phyloP scores from a whole-genome alignment of 2,797 vertebrate species.

The Ceryle rudis region DNA sequence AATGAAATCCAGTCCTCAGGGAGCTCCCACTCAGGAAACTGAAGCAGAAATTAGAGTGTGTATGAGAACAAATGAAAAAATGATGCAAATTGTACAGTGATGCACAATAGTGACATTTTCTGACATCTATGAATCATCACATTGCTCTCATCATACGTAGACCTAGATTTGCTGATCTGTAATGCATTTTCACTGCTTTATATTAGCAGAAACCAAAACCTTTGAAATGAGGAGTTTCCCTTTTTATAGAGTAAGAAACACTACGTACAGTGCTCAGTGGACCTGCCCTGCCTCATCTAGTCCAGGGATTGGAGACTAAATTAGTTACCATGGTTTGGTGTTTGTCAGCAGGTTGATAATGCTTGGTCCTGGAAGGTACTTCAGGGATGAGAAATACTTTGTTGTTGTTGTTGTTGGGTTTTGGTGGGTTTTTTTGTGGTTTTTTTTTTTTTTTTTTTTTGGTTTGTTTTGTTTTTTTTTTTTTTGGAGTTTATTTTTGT shows the following conservation, averaged over 20 bases:
- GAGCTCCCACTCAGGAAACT: slow-evolving; percentile 12
- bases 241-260: background rate
- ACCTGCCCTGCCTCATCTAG: background rate
- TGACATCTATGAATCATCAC: background rate
- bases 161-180: background rate
- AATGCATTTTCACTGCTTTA: background rate
- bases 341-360: background rate
- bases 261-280: background rate
- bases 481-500: too few relatives aligned
- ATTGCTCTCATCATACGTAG: background rate
- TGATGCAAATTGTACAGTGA: background rate
- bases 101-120: background rate
- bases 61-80: slow-evolving; percentile 18
- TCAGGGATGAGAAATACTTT: background rate
- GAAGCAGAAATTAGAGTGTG: background rate
- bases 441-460: too few relatives aligned
- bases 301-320: background rate
- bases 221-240: background rate
- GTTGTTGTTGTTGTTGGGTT: too few relatives aligned
- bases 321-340: background rate
- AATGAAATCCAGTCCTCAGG: slow-evolving; percentile 23
- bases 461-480: too few relatives aligned
- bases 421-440: too few relatives aligned
- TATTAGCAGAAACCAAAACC: background rate
- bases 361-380: background rate